phyloP scores from a whole-genome alignment of 2,888 invertebrate genomes.

The Tipula confusa region DNA sequence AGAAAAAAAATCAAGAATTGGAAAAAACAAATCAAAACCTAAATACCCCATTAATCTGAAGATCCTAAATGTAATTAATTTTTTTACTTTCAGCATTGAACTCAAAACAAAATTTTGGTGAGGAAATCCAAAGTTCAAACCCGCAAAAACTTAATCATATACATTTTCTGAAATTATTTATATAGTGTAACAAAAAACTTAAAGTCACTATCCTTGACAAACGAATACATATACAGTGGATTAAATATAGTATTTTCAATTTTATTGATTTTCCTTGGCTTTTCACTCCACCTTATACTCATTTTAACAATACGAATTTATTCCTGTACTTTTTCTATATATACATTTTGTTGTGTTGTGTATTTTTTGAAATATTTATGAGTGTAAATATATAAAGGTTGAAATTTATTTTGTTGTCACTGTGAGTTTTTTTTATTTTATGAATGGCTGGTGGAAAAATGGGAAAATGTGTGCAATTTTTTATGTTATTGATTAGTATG shows the following conservation, averaged over 20 bases:
- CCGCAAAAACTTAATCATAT: no score
- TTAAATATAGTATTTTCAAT: not conserved
- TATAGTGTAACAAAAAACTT: no score
- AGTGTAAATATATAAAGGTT: constrained; percentile 25
- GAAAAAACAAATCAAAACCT: no score
- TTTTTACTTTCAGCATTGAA: no score
- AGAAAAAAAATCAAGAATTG: no score
- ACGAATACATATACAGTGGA: not conserved
- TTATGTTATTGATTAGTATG: not conserved
- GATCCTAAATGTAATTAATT: no score
- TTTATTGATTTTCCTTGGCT: constrained; percentile 1
- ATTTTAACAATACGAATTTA: not conserved
- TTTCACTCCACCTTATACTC: not conserved
- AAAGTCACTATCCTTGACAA: no score
- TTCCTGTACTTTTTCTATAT: not conserved
- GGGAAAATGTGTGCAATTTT: not conserved
- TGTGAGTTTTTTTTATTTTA: not conserved
- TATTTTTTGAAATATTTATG: not conserved
- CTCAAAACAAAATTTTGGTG: no score
- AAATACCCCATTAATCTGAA: no score
- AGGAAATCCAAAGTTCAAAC: no score
- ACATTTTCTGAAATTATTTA: no score
- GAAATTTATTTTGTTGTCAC: constrained; percentile 20
- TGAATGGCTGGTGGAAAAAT: constrained; percentile 9
- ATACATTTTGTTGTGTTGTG: not conserved